These are phyloP conservation scores for Rhopalosiphum padi DNA, from an alignment of 1,140 invertebrate species.

Conservation along the genomic window DNA sequence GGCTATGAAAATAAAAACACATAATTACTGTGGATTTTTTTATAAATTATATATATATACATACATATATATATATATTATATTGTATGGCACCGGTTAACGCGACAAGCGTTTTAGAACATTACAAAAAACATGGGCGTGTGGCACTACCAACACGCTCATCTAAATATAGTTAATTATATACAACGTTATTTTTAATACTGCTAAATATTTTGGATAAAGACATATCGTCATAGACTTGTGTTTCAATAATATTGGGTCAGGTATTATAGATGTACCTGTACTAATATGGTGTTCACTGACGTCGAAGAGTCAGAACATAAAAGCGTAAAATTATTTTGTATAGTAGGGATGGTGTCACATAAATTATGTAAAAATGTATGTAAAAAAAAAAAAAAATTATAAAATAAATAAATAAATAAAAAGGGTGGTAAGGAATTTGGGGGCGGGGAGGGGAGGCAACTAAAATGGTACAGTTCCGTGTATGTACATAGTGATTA, in stretches of 20 bases:
- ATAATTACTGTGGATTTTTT: not conserved
- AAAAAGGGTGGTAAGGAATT: conserved; percentile 39
- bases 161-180: conserved; percentile 6
- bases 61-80: not conserved
- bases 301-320: not conserved
- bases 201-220: not conserved
- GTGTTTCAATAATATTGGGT: not conserved
- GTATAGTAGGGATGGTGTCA: not conserved
- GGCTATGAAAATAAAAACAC: not conserved
- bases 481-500: conserved; percentile 45
- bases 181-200: not conserved
- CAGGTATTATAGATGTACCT: not conserved
- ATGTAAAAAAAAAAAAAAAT: not conserved
- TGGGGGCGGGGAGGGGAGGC: not conserved
- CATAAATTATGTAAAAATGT: not conserved
- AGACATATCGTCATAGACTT: not conserved
- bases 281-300: not conserved
- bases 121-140: not conserved
- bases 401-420: conserved; percentile 43
- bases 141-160: not conserved
- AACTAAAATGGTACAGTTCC: conserved; percentile 35
- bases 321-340: not conserved
- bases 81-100: not conserved
- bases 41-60: not conserved
- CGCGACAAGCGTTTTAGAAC: not conserved